Conservation (phyloP, 2,797 vertebrate genomes). For the Oreortyx pictus region DNA sequence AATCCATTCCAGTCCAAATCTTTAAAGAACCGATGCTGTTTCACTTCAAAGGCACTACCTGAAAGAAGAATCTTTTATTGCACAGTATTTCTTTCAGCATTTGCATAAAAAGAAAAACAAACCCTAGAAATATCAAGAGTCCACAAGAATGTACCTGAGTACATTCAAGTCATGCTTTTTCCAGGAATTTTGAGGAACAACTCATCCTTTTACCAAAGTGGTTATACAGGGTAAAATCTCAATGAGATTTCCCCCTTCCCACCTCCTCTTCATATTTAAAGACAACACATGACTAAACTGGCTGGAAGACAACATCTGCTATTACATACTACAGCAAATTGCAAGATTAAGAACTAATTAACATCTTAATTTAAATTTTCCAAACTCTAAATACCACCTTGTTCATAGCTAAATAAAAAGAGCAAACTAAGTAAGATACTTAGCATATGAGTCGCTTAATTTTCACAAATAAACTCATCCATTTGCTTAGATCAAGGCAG, state of each 20-base stretch:
- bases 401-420: not conserved
- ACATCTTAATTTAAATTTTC: constrained; percentile 33
- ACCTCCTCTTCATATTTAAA: constrained; percentile 9
- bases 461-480: constrained; percentile 10
- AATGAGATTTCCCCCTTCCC: constrained; percentile 3
- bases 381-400: constrained; percentile 20
- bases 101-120: not conserved
- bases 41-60: constrained; percentile 95
- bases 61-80: constrained; percentile 57
- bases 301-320: constrained; percentile 7
- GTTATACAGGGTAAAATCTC: constrained; percentile 18
- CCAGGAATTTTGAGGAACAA: constrained; percentile 26
- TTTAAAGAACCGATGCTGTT: constrained; percentile 93
- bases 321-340: not conserved
- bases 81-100: constrained; percentile 15
- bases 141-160: not conserved
- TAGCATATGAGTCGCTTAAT: not conserved
- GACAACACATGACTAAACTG: not conserved
- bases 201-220: not conserved
- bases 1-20: constrained; percentile 96
- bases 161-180: not conserved
- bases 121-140: not conserved
- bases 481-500: constrained; percentile 14
- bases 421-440: constrained; percentile 6
- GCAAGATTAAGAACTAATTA: constrained; percentile 12